Evolutionary conservation across 2,113 vertebrate species (phyloP).

Genomic region (Tichodroma muraria): DNA sequence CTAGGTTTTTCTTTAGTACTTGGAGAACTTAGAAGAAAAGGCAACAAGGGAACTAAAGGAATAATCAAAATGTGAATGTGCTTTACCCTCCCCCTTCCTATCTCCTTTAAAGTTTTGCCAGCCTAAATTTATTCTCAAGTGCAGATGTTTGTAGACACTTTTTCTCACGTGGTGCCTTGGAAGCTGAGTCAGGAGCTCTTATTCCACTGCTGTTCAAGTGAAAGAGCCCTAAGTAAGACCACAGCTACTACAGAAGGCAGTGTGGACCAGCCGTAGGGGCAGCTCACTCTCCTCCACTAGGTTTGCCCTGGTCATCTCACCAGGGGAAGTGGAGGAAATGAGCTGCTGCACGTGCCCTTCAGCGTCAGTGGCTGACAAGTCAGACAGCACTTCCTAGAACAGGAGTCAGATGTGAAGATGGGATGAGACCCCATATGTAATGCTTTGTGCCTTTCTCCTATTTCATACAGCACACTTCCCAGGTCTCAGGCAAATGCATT

Average conservation of each 20-base stretch:
- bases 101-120: background rate
- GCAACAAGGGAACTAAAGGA: background rate
- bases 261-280: background rate
- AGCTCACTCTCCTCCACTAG: background rate
- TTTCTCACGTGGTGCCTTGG: background rate
- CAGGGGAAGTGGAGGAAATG: background rate
- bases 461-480: background rate
- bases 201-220: background rate
- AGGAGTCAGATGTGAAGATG: background rate
- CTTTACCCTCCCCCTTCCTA: background rate
- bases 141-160: rapidly evolving
- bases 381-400: background rate
- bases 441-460: background rate
- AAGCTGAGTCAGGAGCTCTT: background rate
- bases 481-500: background rate
- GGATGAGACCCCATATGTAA: background rate
- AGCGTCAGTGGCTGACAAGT: background rate
- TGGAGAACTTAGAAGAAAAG: background rate
- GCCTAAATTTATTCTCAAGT: background rate
- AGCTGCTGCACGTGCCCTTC: rapidly evolving
- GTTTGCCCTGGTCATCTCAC: background rate
- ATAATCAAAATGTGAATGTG: background rate
- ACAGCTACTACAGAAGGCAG: background rate
- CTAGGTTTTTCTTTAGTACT: background rate
- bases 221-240: background rate